Evolutionary conservation across 1,140 invertebrate species (phyloP), one percentile per base, ranked within the genome.

Genomic region (Campoletis sonorensis): DNA sequence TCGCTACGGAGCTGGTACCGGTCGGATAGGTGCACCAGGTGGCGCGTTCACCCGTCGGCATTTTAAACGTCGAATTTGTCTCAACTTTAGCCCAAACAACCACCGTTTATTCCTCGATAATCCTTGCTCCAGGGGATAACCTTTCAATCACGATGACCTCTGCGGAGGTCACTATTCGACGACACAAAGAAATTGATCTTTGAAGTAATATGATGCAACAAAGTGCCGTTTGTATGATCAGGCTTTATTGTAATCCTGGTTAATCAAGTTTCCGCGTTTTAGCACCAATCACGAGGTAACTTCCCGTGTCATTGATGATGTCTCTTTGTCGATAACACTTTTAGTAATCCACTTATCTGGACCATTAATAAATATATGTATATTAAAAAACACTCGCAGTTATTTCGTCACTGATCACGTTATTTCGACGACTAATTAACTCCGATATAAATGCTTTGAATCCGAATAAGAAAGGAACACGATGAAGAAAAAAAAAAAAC

Each of bases 1-100:
- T 85, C 82, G 77, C 67, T 51, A n/a, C 21, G 26, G 33, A 58
- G 64, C 78, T 51, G 78, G 64, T 71, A 18, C 11, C 78, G 37
- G 26, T 23, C 23, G 68, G n/a, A 26, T 30, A 67, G 30, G 77
- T 51, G 58, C 0, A 33, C 61, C 64, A 4, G 37, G 11, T 23
- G 37, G 10, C 37, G 10, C 33, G 33, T 21, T 11, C 23, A 79
- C 40, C 64, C 64, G 78, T 70, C 78, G 78, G 78, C 78, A 71
- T 71, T 64, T 40, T 67, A 15, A 26, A 13, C 54, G 18, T 58
- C 54, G 54, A 58, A 58, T n/a, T n/a, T 23, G 3, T 23, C 5
- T 58, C 54, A 21, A 58, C 54, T 1, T 58, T 21, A n/a, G 54
- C 21, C 13, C 54, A n/a, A 58, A 58, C 18, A 11, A n/a, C 54